Conservation (phyloP, 2,797 vertebrate genomes). For the Microtus obscurus region DNA sequence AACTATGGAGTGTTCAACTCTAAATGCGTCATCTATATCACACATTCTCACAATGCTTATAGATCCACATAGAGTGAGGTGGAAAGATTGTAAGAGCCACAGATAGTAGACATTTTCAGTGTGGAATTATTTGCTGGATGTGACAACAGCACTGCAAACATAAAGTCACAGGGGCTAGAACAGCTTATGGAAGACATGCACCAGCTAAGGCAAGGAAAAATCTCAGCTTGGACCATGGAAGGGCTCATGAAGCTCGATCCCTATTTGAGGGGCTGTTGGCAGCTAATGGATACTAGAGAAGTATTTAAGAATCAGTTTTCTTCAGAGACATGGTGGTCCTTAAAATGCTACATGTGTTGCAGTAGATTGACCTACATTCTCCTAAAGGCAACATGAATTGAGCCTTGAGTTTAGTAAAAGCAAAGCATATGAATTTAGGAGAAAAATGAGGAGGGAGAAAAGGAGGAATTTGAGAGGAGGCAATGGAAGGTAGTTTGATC, state of each 20-base stretch:
- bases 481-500: not conserved
- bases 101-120: not conserved
- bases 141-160: not conserved
- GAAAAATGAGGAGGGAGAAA: not conserved
- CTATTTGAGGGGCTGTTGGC: not conserved
- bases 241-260: not conserved
- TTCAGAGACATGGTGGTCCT: not conserved
- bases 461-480: not conserved
- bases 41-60: not conserved
- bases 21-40: not conserved
- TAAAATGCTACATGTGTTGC: not conserved
- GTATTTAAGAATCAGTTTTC: not conserved
- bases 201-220: not conserved
- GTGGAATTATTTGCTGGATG: not conserved
- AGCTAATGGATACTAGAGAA: not conserved
- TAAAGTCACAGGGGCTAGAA: too few species aligned
- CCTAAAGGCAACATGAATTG: not conserved
- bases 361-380: not conserved
- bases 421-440: not conserved
- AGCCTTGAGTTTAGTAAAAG: not conserved
- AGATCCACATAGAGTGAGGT: not conserved
- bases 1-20: not conserved
- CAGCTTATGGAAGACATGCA: not conserved
- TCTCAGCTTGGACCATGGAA: not conserved
- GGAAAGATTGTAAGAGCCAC: not conserved